Evolutionary conservation across 2,888 invertebrate species (phyloP), one percentile per base, ranked within the genome.

Genomic region (Halictus ligatus): DNA sequence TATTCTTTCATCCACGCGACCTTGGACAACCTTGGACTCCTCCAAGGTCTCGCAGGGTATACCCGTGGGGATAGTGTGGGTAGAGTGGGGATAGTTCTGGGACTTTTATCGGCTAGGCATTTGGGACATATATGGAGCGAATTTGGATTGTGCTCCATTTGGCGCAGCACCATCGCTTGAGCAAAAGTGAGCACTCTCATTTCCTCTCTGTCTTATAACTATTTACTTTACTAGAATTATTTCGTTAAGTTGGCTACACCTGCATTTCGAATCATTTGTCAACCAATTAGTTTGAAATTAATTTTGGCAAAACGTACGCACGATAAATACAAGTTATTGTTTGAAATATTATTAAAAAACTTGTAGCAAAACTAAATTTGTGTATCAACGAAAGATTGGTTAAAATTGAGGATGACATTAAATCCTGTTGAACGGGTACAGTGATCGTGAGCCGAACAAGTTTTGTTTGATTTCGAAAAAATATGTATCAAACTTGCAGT

Each of bases 401-500:
- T 7, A 6, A 69, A 54, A 25, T 50, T 29, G 29, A 75, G 15
- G 72, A 75, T 71, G 75, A 67, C 12, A 18, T 40, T 40, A 54
- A n/a, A 76, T 54, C 54, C 40, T 81, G 50, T 29, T 60, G 29
- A 58, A 74, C 18, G 54, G 13, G 25, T 48, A 29, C 69, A 60
- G 25, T 18, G 46, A 83, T 60, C 48, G 15, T 40, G 67, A n/a
- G 18, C 6, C 76, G 43, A 6, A 64, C 12, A 54, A 58, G 79
- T 78, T 12, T 78, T 71, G n/a, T 71, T 71, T 84, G 43, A 35
- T 74, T 84, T 78, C 40, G 18, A 50, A 48, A 8, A 83, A 87
- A 35, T 78, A 89, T 88, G 82, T 86, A 86, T 85, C 84, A 83
- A 75, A 80, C 81, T 88, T 85, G 80, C 21, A 76, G 88, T 69